Conservation (phyloP, 2,888 invertebrate species). For the Ichneumoninae sp. region DNA sequence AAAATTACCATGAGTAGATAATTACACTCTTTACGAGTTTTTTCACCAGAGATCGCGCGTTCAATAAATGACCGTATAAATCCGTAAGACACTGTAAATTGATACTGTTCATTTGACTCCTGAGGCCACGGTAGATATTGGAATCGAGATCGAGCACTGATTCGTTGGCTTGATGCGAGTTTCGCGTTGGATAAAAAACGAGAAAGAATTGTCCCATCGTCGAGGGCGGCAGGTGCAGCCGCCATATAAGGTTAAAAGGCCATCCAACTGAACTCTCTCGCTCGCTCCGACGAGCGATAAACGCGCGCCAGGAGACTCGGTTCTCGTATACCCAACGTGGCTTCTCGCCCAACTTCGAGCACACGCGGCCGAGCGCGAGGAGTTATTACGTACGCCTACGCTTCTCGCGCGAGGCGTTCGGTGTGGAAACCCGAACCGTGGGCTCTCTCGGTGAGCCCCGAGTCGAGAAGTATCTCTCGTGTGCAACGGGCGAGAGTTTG, state of each 20-base stretch:
- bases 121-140: slow-evolving; percentile 23
- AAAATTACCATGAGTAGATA: neutral
- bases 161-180: slow-evolving; percentile 69
- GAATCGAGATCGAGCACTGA: slow-evolving; percentile 61
- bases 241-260: slow-evolving; percentile 82
- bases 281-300: slow-evolving; percentile 72
- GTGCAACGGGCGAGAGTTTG: slow-evolving; percentile 65
- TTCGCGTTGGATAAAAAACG: slow-evolving; percentile 62
- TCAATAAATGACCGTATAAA: neutral
- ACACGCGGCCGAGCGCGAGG: slow-evolving; percentile 65
- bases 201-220: slow-evolving; percentile 64
- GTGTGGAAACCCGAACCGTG: slow-evolving; percentile 74
- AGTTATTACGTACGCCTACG: slow-evolving; percentile 80
- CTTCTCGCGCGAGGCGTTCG: slow-evolving; percentile 63
- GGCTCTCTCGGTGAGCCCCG: slow-evolving; percentile 37
- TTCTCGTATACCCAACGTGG: slow-evolving; percentile 55
- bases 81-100: slow-evolving; percentile 6
- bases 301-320: slow-evolving; percentile 66
- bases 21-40: neutral
- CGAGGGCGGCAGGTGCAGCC: slow-evolving; percentile 78
- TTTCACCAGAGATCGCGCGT: neutral
- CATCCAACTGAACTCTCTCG: slow-evolving; percentile 74
- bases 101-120: slow-evolving; percentile 19
- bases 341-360: slow-evolving; percentile 74
- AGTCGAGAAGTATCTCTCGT: slow-evolving; percentile 6